Conservation (phyloP, 2,797 vertebrate species). For the Perodicticus potto region DNA sequence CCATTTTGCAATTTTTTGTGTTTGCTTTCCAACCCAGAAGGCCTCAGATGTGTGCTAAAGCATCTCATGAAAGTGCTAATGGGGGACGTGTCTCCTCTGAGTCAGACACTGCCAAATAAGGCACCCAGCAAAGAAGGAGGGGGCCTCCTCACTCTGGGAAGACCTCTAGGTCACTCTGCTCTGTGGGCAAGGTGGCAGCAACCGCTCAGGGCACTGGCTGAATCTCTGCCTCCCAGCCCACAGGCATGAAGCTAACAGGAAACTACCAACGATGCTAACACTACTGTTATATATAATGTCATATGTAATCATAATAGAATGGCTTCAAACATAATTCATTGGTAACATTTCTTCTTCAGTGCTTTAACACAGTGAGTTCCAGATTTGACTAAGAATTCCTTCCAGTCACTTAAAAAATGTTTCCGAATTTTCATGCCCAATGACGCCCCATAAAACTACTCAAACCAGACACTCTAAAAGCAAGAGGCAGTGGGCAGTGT, state of each 20-base stretch:
- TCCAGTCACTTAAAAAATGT: neutral
- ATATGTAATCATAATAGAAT: neutral
- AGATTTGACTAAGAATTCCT: neutral
- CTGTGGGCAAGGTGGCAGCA: conserved; percentile 56
- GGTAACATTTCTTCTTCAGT: neutral
- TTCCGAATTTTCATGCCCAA: neutral
- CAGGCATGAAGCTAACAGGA: neutral
- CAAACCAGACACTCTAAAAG: neutral
- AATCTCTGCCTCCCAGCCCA: neutral
- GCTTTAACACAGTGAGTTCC: neutral
- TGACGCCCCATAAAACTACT: neutral
- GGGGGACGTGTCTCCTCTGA: conserved; percentile 63
- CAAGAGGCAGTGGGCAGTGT: neutral
- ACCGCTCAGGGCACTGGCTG: neutral
- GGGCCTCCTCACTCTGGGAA: conserved; percentile 73
- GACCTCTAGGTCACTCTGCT: conserved; percentile 76
- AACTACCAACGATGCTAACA: neutral
- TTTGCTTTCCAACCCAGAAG: conserved; percentile 59
- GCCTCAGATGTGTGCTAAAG: conserved; percentile 74
- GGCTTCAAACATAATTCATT: neutral
- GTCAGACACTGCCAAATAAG: conserved; percentile 66
- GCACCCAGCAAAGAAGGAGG: conserved; percentile 71
- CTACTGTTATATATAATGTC: neutral
- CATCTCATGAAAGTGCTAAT: conserved; percentile 81
- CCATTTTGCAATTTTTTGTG: conserved; percentile 54